These are phyloP conservation scores for Tanytarsus gracilentus DNA, from an alignment of 2,888 invertebrate species.

Conservation along the genomic window DNA sequence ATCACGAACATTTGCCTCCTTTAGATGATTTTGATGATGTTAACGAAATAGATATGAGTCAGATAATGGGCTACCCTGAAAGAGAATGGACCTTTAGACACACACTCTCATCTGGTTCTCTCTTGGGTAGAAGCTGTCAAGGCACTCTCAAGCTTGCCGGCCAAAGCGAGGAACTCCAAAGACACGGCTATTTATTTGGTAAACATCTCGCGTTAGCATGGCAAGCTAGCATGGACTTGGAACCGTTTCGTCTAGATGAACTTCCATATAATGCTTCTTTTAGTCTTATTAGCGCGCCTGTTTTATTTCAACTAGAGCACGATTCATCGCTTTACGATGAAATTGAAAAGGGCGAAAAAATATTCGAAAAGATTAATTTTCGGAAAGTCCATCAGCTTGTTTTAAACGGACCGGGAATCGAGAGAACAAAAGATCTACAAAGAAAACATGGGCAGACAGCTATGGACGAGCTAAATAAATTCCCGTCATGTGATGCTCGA, in stretches of 20 bases:
- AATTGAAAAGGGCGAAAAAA: constrained; percentile 42
- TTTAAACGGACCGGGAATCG: constrained; percentile 61
- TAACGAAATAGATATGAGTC: constrained; percentile 48
- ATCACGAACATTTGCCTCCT: background rate
- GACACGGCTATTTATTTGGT: constrained; percentile 78
- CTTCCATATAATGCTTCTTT: constrained; percentile 37
- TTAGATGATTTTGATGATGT: constrained; percentile 35
- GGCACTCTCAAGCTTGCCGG: constrained; percentile 78
- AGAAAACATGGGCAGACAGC: constrained; percentile 67
- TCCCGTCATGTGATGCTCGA: constrained; percentile 73
- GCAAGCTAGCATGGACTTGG: constrained; percentile 72
- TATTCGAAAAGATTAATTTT: constrained; percentile 42
- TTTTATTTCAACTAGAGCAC: constrained; percentile 69
- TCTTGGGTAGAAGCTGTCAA: constrained; percentile 70
- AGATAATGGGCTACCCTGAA: constrained; percentile 54
- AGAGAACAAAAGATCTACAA: constrained; percentile 63
- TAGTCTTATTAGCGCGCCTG: constrained; percentile 67
- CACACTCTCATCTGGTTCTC: constrained; percentile 66
- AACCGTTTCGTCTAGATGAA: constrained; percentile 51
- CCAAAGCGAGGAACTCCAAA: constrained; percentile 65
- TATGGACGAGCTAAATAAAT: constrained; percentile 60
- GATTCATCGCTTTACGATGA: constrained; percentile 56
- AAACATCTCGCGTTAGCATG: constrained; percentile 83
- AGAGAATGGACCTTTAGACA: constrained; percentile 74
- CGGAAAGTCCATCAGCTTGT: constrained; percentile 50